A percentile compares a stretch with the other conserved stretches of the same genome.
phyloP scores from a whole-genome alignment of 2,113 vertebrate genomes.

The Rhinoptilus africanus region DNA sequence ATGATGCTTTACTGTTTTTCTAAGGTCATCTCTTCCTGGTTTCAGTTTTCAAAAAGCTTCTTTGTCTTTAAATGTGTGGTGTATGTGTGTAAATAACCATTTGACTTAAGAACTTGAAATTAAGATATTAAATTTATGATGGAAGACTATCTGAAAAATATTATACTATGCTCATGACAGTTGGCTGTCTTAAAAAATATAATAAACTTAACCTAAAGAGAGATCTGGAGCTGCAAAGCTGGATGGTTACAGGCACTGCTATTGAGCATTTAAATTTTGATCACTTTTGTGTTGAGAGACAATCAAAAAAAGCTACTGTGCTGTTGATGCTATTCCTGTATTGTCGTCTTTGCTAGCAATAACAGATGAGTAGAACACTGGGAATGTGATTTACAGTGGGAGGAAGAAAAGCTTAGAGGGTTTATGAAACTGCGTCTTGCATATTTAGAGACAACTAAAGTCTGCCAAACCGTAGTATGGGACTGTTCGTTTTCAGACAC shows the following conservation, averaged over 20 bases:
- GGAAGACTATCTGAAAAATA: neutral
- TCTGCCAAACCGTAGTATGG: neutral
- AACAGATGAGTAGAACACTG: neutral
- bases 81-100: neutral
- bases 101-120: neutral
- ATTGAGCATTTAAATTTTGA: neutral
- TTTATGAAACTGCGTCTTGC: neutral
- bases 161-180: neutral
- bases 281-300: neutral
- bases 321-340: neutral
- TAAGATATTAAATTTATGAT: neutral
- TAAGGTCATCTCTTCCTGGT: neutral
- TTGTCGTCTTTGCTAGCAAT: neutral
- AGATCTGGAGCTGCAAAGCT: neutral
- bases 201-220: neutral
- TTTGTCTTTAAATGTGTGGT: neutral
- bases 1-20: neutral
- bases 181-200: neutral
- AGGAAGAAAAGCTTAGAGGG: neutral
- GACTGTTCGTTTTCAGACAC: neutral
- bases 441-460: neutral
- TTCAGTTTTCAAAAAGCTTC: neutral
- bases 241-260: neutral
- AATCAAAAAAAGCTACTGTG: neutral
- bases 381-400: neutral